phyloP scores from a whole-genome alignment of 2,797 vertebrate genomes.

The Acanthis flammea region DNA sequence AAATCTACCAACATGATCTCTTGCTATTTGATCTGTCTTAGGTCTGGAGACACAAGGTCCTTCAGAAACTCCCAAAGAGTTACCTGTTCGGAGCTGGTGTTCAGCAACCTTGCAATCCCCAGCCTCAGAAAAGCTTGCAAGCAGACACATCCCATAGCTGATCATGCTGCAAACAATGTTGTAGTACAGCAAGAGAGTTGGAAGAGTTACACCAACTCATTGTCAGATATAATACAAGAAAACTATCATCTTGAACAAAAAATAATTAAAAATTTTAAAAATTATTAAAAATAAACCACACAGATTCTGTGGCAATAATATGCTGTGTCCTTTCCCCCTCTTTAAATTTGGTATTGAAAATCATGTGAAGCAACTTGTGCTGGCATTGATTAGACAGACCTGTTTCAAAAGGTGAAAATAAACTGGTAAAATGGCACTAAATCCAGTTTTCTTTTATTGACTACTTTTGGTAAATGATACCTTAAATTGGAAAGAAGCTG shows the following conservation, averaged over 20 bases:
- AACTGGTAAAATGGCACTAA: not conserved
- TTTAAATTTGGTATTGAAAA: not conserved
- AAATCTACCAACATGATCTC: not conserved
- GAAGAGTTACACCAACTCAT: not conserved
- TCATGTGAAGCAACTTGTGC: not conserved
- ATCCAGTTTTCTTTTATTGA: not conserved
- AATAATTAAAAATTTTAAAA: rapidly evolving
- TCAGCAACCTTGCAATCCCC: not conserved
- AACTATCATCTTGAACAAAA: not conserved
- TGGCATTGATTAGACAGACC: not conserved
- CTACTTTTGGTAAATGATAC: not conserved
- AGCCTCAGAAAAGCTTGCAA: not conserved
- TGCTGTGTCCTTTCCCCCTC: rapidly evolving
- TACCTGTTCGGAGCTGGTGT: not conserved
- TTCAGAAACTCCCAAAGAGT: not conserved
- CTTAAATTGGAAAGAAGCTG: not conserved
- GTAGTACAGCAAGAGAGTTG: not conserved
- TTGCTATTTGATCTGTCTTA: not conserved
- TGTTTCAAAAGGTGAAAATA: not conserved
- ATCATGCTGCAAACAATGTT: not conserved
- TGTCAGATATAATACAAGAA: not conserved
- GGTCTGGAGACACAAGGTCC: not conserved
- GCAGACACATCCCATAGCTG: not conserved
- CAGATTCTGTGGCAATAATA: not conserved
- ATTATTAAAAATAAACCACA: not conserved